Base-by-base conservation (phyloP, 2,797 vertebrate genomes). In the Eleutherodactylus coqui region DNA sequence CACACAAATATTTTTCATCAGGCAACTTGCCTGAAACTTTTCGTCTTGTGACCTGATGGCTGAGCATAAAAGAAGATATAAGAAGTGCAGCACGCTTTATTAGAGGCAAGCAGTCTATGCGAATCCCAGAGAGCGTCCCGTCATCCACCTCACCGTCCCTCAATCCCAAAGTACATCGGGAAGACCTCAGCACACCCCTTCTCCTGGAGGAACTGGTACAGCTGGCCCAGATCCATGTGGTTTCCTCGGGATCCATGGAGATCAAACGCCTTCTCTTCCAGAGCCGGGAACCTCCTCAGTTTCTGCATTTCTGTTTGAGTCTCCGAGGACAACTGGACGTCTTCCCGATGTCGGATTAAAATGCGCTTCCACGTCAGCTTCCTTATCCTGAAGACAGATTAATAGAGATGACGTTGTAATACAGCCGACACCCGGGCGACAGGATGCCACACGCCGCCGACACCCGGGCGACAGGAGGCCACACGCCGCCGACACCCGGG, bases 331-430 rank as follows among this genome's bases (percentile, higher is more conserved):
- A 97, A 90, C 78, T 93, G 91, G 91, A 96, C 85, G 75, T 99
- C 98, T 91, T 99, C 98, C 91, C 96, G 94, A 90, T 99, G 98
- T 69, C 96, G 96, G 91, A 99, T 96, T 92, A 97, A 94, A 93
- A 99, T 99, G 93, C 97, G 96, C 92, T 98, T 97, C 98, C 98
- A 99, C 0, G 96, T 96, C 92, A 99, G 91, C 91, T 95, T 96
- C 93, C 96, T 96, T 88, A 99, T 88, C 91, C 97, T 99, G 90
- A 86, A 93, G 91, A 81, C 21, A 88, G 51, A 87, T 76, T 34
- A 17, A 77, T 73, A 47, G 49, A 45, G 1, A 14, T 72, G 14
- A 27, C 21, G n/a, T n/a, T 27, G 53, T 10, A 24, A 16, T 2
- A n/a, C n/a, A n/a, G n/a, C n/a, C n/a, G n/a, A n/a, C n/a, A n/a